phyloP scores from a whole-genome alignment of 2,888 invertebrate species.

The Drosophila subsilvestris region DNA sequence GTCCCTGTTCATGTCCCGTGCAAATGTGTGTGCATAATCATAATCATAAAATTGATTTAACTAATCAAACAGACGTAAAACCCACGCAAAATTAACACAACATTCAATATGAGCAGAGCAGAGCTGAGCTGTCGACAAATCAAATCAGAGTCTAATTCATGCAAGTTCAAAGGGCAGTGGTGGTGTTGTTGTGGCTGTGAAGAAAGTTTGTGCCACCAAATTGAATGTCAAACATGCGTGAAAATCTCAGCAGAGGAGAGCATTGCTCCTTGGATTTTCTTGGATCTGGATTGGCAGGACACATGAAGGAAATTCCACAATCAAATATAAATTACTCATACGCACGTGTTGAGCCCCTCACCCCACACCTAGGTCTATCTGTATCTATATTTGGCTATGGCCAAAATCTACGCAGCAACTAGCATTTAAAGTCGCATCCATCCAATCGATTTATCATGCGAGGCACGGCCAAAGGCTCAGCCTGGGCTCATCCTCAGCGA shows the following conservation, averaged over 20 bases:
- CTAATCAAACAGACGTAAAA: constrained; percentile 67
- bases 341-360: constrained; percentile 63
- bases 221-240: constrained; percentile 80
- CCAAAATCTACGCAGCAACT: constrained; percentile 27
- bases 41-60: constrained; percentile 72
- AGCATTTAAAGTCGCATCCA: constrained; percentile 53
- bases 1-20: not conserved
- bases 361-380: not conserved
- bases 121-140: constrained; percentile 53
- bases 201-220: constrained; percentile 46
- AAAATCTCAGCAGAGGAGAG: constrained; percentile 59
- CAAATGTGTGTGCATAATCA: constrained; percentile 50
- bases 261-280: constrained; percentile 40
- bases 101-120: constrained; percentile 55
- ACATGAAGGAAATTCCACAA: constrained; percentile 49
- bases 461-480: constrained; percentile 41
- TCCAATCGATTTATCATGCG: constrained; percentile 47
- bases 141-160: constrained; percentile 78
- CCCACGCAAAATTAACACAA: constrained; percentile 65
- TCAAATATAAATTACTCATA: constrained; percentile 73
- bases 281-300: constrained; percentile 56
- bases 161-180: constrained; percentile 55
- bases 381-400: constrained; percentile 22
- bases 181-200: constrained; percentile 28
- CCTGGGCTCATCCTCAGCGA: not conserved